Conservation (phyloP, 1,140 invertebrate species). For the Microplitis mediator region DNA sequence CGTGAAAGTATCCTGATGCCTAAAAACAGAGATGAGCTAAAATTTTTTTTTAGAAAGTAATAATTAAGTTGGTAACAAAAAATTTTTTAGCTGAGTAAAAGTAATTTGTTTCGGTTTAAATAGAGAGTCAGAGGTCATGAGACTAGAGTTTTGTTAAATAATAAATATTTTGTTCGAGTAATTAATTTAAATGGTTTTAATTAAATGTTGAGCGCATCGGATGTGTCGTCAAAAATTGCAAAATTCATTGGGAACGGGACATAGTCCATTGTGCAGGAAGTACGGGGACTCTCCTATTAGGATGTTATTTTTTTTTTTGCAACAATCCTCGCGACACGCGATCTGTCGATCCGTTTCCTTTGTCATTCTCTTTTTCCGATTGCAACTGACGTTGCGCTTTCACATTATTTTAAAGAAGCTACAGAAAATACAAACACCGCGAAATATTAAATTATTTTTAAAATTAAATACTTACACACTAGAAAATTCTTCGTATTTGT, state of each 20-base stretch:
- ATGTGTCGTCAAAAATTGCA: neutral
- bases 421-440: too few relatives aligned
- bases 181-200: neutral
- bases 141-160: too few relatives aligned
- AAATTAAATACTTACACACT: neutral
- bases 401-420: neutral
- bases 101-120: too few relatives aligned
- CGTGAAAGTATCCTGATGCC: too few relatives aligned
- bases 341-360: conserved; percentile 17
- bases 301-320: conserved; percentile 10
- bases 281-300: conserved; percentile 11
- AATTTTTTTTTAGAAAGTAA: too few relatives aligned
- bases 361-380: conserved; percentile 18
- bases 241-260: neutral
- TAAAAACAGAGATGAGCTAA: too few relatives aligned
- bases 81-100: too few relatives aligned
- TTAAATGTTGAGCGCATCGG: neutral
- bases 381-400: conserved; percentile 16
- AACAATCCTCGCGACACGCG: conserved; percentile 19
- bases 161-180: too few relatives aligned
- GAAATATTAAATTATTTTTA: too few relatives aligned
- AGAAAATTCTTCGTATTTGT: too few relatives aligned
- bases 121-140: too few relatives aligned
- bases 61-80: too few relatives aligned
- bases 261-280: conserved; percentile 20